phyloP scores from a whole-genome alignment of 2,797 vertebrate species.

The Notoglanidium macrostoma region DNA sequence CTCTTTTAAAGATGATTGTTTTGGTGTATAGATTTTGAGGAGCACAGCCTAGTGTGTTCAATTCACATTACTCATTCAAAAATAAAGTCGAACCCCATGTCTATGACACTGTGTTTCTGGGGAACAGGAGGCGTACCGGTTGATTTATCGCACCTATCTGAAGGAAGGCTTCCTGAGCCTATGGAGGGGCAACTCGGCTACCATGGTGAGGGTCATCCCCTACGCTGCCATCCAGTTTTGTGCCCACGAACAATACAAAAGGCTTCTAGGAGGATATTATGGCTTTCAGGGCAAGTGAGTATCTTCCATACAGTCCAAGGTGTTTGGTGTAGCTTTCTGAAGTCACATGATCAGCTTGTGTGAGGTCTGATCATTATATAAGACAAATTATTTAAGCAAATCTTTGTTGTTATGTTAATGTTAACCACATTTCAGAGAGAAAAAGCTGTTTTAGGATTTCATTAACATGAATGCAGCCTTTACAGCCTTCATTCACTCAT shows the following conservation, averaged over 20 bases:
- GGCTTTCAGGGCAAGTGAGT: constrained; percentile 92
- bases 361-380: background rate
- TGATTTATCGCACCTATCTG: constrained; percentile 93
- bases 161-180: constrained; percentile 91
- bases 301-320: background rate
- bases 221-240: constrained; percentile 99
- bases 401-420: background rate
- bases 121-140: constrained; percentile 87
- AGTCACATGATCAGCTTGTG: background rate
- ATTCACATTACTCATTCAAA: background rate
- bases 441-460: background rate
- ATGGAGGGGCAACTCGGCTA: constrained; percentile 97
- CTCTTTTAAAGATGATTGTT: background rate
- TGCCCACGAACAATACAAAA: constrained; percentile 94
- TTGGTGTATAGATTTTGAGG: background rate
- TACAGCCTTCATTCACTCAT: background rate
- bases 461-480: background rate
- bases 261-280: constrained; percentile 84
- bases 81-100: background rate
- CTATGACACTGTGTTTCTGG: background rate
- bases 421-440: background rate
- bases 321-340: background rate
- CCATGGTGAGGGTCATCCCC: constrained; percentile 95
- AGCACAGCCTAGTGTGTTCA: background rate
- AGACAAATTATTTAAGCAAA: background rate